Evolutionary conservation across 1,140 invertebrate genomes (phyloP).

Genomic region (Reticulitermes speratus): DNA sequence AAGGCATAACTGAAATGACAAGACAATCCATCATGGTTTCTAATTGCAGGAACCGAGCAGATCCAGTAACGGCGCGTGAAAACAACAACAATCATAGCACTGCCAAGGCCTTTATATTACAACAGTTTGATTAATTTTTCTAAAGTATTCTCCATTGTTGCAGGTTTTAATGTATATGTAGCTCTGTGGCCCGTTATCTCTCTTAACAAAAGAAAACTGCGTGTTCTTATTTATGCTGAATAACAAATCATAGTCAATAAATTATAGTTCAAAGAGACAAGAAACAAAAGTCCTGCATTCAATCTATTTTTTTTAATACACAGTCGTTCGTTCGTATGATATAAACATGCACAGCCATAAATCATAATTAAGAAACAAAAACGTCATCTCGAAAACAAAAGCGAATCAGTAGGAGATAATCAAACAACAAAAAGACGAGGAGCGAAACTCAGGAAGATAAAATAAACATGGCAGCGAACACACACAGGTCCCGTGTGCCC

Average conservation of each 20-base stretch:
- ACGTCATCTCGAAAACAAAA: conserved; percentile 7
- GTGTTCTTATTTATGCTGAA: conserved; percentile 4
- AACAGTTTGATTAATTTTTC: neutral
- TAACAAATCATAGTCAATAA: neutral
- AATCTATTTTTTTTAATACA: neutral
- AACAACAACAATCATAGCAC: neutral
- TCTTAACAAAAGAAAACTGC: neutral
- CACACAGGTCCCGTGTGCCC: neutral
- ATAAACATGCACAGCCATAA: neutral
- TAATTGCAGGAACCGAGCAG: neutral
- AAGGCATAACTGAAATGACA: neutral
- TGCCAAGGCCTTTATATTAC: neutral
- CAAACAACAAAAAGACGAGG: neutral
- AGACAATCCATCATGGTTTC: neutral
- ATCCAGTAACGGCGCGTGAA: neutral
- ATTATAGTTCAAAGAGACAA: neutral
- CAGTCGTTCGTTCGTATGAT: neutral
- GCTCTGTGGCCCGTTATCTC: neutral
- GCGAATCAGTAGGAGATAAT: neutral
- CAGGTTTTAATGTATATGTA: neutral
- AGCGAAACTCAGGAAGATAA: neutral
- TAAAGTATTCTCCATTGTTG: neutral
- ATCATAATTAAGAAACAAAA: conserved; percentile 15
- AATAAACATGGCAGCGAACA: neutral
- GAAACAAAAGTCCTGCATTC: neutral